Percentiles rank a stretch among this genome's conserved stretches.
Evolutionary conservation across 1,140 invertebrate genomes (phyloP).

Genomic region (Teleogryllus occipitalis): DNA sequence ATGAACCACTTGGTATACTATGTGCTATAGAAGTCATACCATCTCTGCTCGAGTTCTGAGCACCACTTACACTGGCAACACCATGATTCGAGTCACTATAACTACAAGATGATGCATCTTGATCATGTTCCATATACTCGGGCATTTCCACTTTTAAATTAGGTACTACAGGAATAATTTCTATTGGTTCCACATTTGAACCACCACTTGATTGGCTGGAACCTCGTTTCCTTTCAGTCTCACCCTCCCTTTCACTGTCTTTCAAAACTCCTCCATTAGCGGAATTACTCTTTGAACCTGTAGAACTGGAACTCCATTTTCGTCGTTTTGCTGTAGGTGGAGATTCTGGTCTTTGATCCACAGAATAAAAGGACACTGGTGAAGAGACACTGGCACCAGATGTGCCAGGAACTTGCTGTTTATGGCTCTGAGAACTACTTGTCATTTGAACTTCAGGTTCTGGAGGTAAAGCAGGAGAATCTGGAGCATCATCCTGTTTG

Average conservation of each 20-base stretch:
- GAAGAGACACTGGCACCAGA: slow-evolving; percentile 22
- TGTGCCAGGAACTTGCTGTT: not conserved
- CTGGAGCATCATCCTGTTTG: slow-evolving; percentile 10
- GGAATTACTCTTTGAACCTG: slow-evolving; percentile 13
- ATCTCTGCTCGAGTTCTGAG: not conserved
- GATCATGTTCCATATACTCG: slow-evolving; percentile 37
- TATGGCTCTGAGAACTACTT: not conserved
- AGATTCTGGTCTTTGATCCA: slow-evolving; percentile 14
- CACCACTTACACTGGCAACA: not conserved
- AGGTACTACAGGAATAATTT: slow-evolving; percentile 42
- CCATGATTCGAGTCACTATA: slow-evolving; percentile 13
- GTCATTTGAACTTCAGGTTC: slow-evolving; percentile 16
- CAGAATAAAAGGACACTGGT: slow-evolving; percentile 20
- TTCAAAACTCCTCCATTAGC: slow-evolving; percentile 11
- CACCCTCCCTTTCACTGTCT: slow-evolving; percentile 11
- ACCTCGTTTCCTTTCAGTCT: slow-evolving; percentile 9
- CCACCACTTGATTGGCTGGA: not conserved
- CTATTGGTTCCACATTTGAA: slow-evolving; percentile 33
- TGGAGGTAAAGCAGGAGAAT: slow-evolving; percentile 8
- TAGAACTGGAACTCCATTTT: slow-evolving; percentile 13
- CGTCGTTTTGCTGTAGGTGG: slow-evolving; percentile 17
- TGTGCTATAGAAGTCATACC: slow-evolving; percentile 9
- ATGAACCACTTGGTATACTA: not conserved
- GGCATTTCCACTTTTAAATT: slow-evolving; percentile 42
- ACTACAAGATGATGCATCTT: slow-evolving; percentile 15